Conservation (phyloP, 2,888 invertebrate species). For the Meteorus colon region DNA sequence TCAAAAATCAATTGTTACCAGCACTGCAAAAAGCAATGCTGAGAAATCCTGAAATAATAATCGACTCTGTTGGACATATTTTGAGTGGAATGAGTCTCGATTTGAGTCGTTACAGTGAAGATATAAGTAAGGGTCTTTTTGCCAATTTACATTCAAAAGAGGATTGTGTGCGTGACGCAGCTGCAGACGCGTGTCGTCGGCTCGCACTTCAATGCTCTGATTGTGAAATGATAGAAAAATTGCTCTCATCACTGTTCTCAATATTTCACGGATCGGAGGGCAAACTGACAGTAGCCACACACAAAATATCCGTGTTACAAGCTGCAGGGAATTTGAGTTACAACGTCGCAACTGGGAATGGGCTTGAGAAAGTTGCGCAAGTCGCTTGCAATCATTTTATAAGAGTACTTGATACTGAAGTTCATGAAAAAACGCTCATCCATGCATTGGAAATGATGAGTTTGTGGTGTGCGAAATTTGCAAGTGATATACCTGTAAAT, state of each 20-base stretch:
- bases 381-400: conserved; percentile 81
- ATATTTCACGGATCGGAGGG: conserved; percentile 92
- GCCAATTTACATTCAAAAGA: conserved; percentile 91
- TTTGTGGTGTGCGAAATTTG: conserved; percentile 83
- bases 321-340: conserved; percentile 84
- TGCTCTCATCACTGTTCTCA: conserved; percentile 83
- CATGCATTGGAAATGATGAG: conserved; percentile 87
- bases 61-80: conserved; percentile 86
- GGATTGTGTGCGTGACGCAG: conserved; percentile 83
- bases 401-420: conserved; percentile 89
- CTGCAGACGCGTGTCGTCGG: conserved; percentile 82
- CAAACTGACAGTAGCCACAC: conserved; percentile 90
- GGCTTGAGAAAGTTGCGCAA: conserved; percentile 77
- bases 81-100: conserved; percentile 83
- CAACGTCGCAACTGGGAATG: conserved; percentile 79
- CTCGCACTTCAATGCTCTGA: conserved; percentile 84
- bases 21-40: conserved; percentile 93
- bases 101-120: conserved; percentile 84
- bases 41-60: conserved; percentile 93
- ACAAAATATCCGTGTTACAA: conserved; percentile 89
- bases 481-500: conserved; percentile 79
- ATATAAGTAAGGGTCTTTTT: conserved; percentile 89
- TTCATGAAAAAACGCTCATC: conserved; percentile 92
- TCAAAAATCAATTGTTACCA: conserved; percentile 84
- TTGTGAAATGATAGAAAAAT: conserved; percentile 78